These are phyloP conservation scores for Perognathus longimembris DNA, from an alignment of 2,113 vertebrate species.

Conservation along the genomic window DNA sequence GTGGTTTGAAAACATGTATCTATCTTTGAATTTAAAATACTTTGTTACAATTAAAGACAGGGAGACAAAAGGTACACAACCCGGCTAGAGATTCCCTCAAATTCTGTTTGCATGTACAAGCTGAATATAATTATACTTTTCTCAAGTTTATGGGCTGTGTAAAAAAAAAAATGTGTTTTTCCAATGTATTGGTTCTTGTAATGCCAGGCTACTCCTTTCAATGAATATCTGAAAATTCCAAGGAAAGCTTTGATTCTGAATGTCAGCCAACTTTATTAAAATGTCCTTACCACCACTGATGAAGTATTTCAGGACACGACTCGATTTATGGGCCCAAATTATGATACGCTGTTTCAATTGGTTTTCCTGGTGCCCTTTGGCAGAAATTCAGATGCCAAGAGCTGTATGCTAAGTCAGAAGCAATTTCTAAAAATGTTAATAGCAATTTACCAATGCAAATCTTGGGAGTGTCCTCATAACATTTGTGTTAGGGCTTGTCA, in stretches of 20 bases:
- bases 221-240: neutral
- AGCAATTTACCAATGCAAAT: neutral
- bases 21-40: constrained; percentile 63
- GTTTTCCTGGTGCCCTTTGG: neutral
- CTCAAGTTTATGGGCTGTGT: neutral
- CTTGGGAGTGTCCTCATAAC: neutral
- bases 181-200: neutral
- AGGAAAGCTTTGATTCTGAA: neutral
- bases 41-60: constrained; percentile 10
- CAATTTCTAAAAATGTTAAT: neutral
- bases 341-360: neutral
- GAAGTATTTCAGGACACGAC: neutral
- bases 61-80: neutral
- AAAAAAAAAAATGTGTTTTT: constrained; percentile 1
- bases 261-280: neutral
- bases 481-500: neutral
- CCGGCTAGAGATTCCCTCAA: neutral
- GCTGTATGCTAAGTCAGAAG: neutral
- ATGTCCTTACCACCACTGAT: neutral
- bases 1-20: constrained; percentile 40
- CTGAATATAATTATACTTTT: neutral
- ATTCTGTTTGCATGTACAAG: neutral
- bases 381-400: neutral
- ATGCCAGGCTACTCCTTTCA: neutral
- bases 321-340: neutral